Evolutionary conservation across 2,888 invertebrate species (phyloP).

Genomic region (Ormia ochracea): DNA sequence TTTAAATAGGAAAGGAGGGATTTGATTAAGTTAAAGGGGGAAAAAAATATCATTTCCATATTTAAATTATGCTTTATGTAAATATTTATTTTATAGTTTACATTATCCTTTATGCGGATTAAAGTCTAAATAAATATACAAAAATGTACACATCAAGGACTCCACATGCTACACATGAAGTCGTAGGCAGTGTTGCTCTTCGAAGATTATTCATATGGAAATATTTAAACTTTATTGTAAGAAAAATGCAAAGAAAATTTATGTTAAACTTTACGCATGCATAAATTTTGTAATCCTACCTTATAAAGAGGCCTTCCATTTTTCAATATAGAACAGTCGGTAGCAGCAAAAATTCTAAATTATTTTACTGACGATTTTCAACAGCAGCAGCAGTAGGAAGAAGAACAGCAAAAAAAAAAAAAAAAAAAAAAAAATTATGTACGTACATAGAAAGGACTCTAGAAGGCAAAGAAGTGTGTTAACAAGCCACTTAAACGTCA

Average conservation of each 20-base stretch:
- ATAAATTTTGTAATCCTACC: slow-evolving; percentile 19
- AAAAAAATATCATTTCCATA: not conserved
- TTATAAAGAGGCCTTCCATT: not conserved
- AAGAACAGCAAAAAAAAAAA: not conserved
- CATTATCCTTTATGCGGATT: slow-evolving; percentile 31
- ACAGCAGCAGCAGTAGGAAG: slow-evolving; percentile 23
- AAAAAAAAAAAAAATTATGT: not conserved
- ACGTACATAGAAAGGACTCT: slow-evolving; percentile 28
- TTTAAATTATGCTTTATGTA: not conserved
- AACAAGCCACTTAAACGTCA: slow-evolving; percentile 58
- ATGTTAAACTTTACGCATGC: slow-evolving; percentile 17
- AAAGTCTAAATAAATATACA: slow-evolving; percentile 6
- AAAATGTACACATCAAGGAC: slow-evolving; percentile 6
- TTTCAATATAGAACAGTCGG: slow-evolving; percentile 18
- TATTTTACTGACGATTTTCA: slow-evolving; percentile 31
- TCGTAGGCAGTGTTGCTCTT: not conserved
- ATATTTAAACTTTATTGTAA: slow-evolving; percentile 27
- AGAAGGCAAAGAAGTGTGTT: slow-evolving; percentile 55
- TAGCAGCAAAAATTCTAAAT: slow-evolving; percentile 22
- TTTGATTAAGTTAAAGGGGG: too few relatives aligned
- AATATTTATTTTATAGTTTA: not conserved
- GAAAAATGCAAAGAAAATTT: not conserved
- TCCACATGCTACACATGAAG: slow-evolving; percentile 23
- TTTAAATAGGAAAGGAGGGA: too few relatives aligned
- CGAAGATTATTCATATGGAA: slow-evolving; percentile 14